A percentile compares a stretch with the other conserved stretches of the same genome.
phyloP scores from a whole-genome alignment of 2,797 vertebrate genomes.

The Sphenodon punctatus region DNA sequence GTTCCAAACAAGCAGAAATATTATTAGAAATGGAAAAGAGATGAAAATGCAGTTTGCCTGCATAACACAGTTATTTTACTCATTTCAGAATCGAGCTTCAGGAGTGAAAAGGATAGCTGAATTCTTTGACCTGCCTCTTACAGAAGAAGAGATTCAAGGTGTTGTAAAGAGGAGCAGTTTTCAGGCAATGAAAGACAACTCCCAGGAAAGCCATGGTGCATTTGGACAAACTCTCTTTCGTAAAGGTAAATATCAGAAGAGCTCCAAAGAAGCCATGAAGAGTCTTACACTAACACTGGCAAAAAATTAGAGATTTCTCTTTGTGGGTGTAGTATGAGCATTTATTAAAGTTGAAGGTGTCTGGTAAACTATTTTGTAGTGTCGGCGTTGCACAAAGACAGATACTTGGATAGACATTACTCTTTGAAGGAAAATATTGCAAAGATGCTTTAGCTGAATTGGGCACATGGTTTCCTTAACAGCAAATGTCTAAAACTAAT shows the following conservation, averaged over 20 bases:
- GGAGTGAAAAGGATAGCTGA: constrained; percentile 69
- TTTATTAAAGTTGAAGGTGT: no score
- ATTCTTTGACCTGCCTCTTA: constrained; percentile 75
- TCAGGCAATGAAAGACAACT: constrained; percentile 70
- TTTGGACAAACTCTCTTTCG: constrained; percentile 61
- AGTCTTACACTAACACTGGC: neutral
- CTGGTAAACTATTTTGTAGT: no score
- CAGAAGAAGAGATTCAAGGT: constrained; percentile 68
- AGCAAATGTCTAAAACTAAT: no score
- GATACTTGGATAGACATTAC: no score
- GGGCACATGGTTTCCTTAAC: no score
- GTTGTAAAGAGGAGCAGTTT: constrained; percentile 71
- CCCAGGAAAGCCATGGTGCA: constrained; percentile 50
- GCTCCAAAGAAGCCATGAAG: neutral
- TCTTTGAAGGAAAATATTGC: no score
- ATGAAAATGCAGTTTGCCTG: neutral
- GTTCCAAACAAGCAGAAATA: neutral
- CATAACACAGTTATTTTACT: neutral
- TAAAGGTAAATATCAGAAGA: constrained; percentile 66
- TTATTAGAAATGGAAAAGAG: rapidly evolving
- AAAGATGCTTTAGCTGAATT: no score
- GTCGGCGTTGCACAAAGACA: no score
- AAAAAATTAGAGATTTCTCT: no score
- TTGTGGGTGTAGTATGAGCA: no score
- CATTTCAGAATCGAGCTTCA: constrained; percentile 65